Evolutionary conservation across 2,113 vertebrate genomes (phyloP).

Genomic region (Lagopus leucura): DNA sequence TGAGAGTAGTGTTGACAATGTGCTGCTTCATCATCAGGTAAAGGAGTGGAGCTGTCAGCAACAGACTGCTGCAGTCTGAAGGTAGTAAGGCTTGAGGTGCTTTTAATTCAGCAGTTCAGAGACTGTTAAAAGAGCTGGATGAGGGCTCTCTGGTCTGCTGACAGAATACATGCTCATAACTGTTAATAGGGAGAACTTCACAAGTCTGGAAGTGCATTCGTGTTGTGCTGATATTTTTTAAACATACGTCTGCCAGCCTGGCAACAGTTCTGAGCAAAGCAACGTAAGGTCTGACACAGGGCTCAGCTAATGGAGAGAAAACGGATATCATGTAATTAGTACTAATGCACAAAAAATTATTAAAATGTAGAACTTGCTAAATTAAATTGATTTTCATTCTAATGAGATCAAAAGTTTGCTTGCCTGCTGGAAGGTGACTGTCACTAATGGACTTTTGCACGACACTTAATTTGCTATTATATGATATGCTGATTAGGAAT

Average conservation of each 20-base stretch:
- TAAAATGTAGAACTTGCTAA: neutral
- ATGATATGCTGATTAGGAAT: neutral
- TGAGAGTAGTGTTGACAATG: neutral
- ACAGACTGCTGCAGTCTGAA: neutral
- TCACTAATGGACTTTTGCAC: neutral
- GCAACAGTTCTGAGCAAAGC: neutral
- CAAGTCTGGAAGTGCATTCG: neutral
- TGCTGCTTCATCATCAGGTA: neutral
- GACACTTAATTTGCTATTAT: neutral
- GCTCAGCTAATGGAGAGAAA: neutral
- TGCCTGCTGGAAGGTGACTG: neutral
- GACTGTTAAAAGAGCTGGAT: neutral
- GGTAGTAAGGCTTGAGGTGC: neutral
- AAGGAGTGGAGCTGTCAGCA: neutral
- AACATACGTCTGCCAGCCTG: neutral
- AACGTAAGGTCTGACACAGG: fast-evolving
- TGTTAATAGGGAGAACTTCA: neutral
- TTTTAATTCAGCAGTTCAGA: neutral
- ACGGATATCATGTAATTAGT: neutral
- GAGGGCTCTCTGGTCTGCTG: neutral
- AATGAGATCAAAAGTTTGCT: neutral
- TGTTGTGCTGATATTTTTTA: neutral
- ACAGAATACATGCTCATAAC: neutral
- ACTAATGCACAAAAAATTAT: neutral
- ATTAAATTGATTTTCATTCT: neutral